Percentiles rank a stretch among this genome's conserved stretches.
Evolutionary conservation across 1,140 invertebrate genomes (phyloP).

Genomic region (Bombus confusus): DNA sequence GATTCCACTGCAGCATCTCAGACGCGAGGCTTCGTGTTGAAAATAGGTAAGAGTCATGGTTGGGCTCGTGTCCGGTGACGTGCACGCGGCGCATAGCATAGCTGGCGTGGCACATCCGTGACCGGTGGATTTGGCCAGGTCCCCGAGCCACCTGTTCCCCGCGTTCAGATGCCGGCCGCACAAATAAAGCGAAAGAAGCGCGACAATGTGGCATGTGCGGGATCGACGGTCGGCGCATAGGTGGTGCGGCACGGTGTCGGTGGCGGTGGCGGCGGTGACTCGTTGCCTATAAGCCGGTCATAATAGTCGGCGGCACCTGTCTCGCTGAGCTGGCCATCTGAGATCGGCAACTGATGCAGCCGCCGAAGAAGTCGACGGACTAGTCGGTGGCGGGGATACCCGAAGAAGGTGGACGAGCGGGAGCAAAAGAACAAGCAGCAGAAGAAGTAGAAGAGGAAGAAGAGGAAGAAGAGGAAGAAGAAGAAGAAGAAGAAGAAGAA

Average conservation of each 20-base stretch:
- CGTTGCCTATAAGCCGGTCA: slow-evolving; percentile 66
- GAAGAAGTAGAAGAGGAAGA: neutral
- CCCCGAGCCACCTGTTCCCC: slow-evolving; percentile 68
- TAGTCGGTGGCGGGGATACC: slow-evolving; percentile 4
- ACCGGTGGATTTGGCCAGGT: slow-evolving; percentile 39
- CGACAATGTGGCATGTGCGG: slow-evolving; percentile 68
- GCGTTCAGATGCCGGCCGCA: slow-evolving; percentile 46
- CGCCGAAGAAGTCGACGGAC: slow-evolving; percentile 57
- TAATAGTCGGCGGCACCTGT: slow-evolving; percentile 73
- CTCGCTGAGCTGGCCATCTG: slow-evolving; percentile 62
- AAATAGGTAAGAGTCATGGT: neutral
- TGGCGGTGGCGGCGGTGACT: slow-evolving; percentile 55
- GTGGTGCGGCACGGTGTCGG: slow-evolving; percentile 24
- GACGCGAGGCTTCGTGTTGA: neutral
- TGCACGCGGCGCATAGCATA: neutral
- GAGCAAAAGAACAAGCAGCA: slow-evolving; percentile 35
- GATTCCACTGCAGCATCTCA: neutral
- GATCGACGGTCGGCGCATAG: slow-evolving; percentile 18
- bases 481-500: neutral
- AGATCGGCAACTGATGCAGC: slow-evolving; percentile 65
- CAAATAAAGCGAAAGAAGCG: slow-evolving; percentile 69
- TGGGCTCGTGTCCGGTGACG: slow-evolving; percentile 5
- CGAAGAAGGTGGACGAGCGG: slow-evolving; percentile 4
- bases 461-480: neutral
- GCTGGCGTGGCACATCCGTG: slow-evolving; percentile 12